phyloP scores from a whole-genome alignment of 23 tunicate species.

The Trididemnum clinides region DNA sequence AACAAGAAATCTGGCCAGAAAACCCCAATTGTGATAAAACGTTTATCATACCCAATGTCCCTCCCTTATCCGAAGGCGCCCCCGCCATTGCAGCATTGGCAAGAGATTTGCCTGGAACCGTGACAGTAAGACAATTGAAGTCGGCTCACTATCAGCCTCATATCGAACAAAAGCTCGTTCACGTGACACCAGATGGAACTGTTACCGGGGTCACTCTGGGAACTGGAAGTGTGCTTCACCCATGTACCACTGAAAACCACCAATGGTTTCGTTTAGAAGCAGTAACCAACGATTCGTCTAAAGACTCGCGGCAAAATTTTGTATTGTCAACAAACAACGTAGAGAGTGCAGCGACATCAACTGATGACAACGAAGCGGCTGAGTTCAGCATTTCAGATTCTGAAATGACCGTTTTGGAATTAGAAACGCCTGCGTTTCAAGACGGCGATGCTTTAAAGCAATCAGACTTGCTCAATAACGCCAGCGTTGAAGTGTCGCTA shows the following conservation, averaged over 20 bases:
- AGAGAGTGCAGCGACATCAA: not conserved
- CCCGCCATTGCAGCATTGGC: constrained; percentile 39
- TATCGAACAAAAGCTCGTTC: constrained; percentile 57
- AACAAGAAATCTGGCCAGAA: constrained; percentile 38
- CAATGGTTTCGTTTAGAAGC: constrained; percentile 24
- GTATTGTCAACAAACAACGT: too few relatives aligned
- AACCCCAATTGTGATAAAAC: not conserved
- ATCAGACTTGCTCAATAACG: not conserved
- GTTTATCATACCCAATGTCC: constrained; percentile 28
- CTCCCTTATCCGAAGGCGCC: constrained; percentile 64
- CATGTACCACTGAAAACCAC: not conserved
- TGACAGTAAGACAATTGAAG: constrained; percentile 13
- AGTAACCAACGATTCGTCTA: not conserved
- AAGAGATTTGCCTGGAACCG: not conserved
- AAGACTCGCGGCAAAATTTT: too few relatives aligned
- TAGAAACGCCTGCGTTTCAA: not conserved
- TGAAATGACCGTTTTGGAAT: not conserved
- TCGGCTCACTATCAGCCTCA: constrained; percentile 1
- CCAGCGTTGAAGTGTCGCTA: not conserved
- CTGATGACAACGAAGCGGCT: not conserved
- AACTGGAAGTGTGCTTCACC: not conserved
- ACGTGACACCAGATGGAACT: constrained; percentile 54
- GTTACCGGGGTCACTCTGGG: constrained; percentile 54
- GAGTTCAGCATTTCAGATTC: not conserved
- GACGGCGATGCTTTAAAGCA: not conserved